Evolutionary conservation across 2,113 vertebrate genomes (phyloP).

Genomic region (Oenanthe oenanthe): DNA sequence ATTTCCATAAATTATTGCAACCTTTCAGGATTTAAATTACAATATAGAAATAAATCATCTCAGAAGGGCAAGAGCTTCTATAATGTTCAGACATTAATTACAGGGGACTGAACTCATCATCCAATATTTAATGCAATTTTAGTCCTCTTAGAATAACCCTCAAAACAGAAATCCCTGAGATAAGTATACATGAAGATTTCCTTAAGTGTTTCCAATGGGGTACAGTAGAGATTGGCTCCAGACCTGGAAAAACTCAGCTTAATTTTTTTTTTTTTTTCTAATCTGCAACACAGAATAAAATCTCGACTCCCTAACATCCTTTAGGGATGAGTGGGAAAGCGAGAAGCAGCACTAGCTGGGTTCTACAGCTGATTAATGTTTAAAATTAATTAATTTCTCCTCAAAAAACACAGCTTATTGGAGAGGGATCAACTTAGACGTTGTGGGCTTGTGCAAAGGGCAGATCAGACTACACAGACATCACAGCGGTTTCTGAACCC

Average conservation of each 20-base stretch:
- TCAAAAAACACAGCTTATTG: background rate
- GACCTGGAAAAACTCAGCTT: background rate
- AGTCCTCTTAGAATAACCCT: conserved; percentile 4
- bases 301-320: accelerated
- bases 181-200: background rate
- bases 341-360: accelerated
- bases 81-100: conserved; percentile 39
- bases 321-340: background rate
- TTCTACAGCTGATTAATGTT: too few species aligned
- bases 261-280: background rate
- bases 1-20: conserved; percentile 50
- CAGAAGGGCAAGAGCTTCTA: conserved; percentile 10
- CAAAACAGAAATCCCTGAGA: conserved; percentile 2
- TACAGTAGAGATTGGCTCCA: background rate
- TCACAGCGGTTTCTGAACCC: accelerated
- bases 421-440: background rate
- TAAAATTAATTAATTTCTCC: background rate
- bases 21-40: conserved; percentile 38
- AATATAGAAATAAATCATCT: conserved; percentile 37
- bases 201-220: background rate
- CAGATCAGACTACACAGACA: accelerated
- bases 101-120: conserved; percentile 46
- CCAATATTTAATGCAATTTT: background rate
- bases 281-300: background rate
- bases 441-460: accelerated